Base-by-base conservation (phyloP, 1,140 invertebrate genomes). In the Papilio polyxenes region DNA sequence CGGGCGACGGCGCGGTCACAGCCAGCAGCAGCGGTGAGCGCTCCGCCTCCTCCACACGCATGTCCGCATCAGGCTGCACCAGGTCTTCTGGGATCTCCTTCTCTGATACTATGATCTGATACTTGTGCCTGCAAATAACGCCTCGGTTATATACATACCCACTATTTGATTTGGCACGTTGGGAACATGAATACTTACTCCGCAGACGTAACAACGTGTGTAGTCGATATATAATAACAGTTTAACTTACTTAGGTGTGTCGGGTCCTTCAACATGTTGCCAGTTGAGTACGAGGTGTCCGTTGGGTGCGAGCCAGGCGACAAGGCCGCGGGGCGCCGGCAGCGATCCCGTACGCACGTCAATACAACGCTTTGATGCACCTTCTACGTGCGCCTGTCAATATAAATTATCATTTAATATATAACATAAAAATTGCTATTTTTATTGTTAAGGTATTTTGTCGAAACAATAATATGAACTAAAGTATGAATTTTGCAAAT, bases 261-360 rank as follows among this genome's bases (percentile, higher is more conserved):
- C 69, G 20, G 56, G 83, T 62, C 86, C 86, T 59, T 87, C 86
- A 17, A 82, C 84, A 23, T 88, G 86, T 9, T 87, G 80, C 97
- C 97, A 97, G 85, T 94, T 95, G 6, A 97, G 89, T 82, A 96
- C 89, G 84, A 96, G 96, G 82, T 95, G 95, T 20, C 96, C 95
- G 92, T 96, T 95, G 85, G 90, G 85, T 86, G 95, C 92, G 3
- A 94, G 91, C 75, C 95, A 90, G 6, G 96, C 95, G 65, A 94
- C 92, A 0, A 98, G 85, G 87, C 96, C 96, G 88, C 95, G 95
- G 3, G 97, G 97, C n/a, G 96, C 90, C 20, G 95, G 91, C 65
- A 92, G 72, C 91, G 94, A 15, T 85, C 88, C 77, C 92, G 95
- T 2, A 95, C 95, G 82, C 91, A 91, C 11, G 86, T 83, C 11